These are phyloP conservation scores for Momotus momota DNA, from an alignment of 2,797 vertebrate genomes.

Conservation along the genomic window DNA sequence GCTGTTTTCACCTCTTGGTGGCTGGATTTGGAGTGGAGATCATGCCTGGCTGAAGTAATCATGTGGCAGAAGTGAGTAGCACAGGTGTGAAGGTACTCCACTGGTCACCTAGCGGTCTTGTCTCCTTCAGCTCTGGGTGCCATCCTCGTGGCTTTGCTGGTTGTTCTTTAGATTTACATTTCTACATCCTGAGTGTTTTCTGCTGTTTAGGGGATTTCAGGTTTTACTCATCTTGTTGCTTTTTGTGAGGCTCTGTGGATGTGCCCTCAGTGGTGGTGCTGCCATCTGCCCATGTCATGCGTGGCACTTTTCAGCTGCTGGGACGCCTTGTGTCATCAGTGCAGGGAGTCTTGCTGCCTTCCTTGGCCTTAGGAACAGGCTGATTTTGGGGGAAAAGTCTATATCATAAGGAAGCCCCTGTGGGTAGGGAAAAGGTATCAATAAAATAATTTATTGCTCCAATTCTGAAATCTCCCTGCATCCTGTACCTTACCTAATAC, in stretches of 20 bases:
- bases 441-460: background rate
- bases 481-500: background rate
- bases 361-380: background rate
- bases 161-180: background rate
- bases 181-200: background rate
- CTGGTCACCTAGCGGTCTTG: background rate
- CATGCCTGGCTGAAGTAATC: background rate
- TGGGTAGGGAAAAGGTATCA: background rate
- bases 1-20: background rate
- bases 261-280: background rate
- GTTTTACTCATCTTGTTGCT: background rate
- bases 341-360: background rate
- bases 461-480: background rate
- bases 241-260: background rate
- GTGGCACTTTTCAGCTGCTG: accelerated
- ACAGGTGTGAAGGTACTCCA: background rate
- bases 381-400: background rate
- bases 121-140: background rate
- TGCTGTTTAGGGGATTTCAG: background rate
- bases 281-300: accelerated
- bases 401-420: background rate
- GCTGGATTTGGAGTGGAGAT: background rate
- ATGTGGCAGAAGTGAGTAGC: background rate
- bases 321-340: background rate
- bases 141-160: background rate